Evolutionary conservation across 1,140 invertebrate genomes (phyloP).

Genomic region (Halictus rubicundus): DNA sequence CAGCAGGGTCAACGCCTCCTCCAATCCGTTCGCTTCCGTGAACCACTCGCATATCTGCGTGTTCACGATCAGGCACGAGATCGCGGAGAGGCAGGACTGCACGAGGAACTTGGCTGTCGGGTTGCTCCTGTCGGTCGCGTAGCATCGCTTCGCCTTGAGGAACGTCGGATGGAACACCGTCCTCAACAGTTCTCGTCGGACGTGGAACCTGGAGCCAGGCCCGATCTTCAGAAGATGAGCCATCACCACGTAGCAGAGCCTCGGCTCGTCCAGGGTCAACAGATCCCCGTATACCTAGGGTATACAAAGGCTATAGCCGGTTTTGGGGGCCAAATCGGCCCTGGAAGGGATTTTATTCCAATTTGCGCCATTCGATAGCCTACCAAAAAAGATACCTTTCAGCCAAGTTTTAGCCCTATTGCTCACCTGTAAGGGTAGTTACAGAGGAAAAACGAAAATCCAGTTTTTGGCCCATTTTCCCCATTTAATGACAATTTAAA

Average conservation of each 20-base stretch:
- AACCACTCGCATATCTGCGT: slow-evolving; percentile 82
- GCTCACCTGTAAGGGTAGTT: no score
- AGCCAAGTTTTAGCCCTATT: no score
- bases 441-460: no score
- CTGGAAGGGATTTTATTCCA: no score
- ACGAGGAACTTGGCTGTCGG: slow-evolving; percentile 82
- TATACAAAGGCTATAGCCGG: no score
- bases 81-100: slow-evolving; percentile 83
- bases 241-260: slow-evolving; percentile 82
- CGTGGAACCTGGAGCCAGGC: slow-evolving; percentile 79
- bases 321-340: no score
- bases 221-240: slow-evolving; percentile 83
- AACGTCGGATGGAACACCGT: slow-evolving; percentile 84
- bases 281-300: slow-evolving; percentile 80
- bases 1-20: slow-evolving; percentile 81
- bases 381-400: no score
- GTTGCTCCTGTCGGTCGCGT: slow-evolving; percentile 73
- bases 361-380: no score
- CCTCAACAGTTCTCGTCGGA: slow-evolving; percentile 82
- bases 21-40: slow-evolving; percentile 81
- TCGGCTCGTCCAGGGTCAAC: slow-evolving; percentile 81
- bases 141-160: slow-evolving; percentile 80
- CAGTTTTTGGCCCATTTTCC: no score
- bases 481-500: no score
- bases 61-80: slow-evolving; percentile 82